Base-by-base conservation (phyloP, 2,113 vertebrate genomes). In the Dromaius novaehollandiae region DNA sequence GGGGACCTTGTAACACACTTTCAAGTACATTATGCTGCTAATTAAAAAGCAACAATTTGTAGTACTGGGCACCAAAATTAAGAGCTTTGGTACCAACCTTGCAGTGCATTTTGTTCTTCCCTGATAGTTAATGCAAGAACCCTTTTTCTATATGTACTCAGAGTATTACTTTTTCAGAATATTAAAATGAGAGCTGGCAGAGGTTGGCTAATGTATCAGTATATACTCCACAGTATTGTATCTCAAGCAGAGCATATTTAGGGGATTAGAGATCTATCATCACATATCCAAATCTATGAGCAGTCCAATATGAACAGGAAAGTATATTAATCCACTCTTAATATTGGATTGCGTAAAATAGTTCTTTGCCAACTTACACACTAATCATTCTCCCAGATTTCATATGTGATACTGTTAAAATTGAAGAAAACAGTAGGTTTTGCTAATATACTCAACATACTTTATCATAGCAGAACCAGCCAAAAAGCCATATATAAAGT, bases 31-130 rank as follows among this genome's bases (percentile, higher is more conserved):
- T 0, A 60, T 32, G 3, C 32, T 46, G 26, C n/a, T 82, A 46
- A 48, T 80, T 28, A 56, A 89, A 86, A 79, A 79, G 11, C 40
- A 68, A 21, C 2, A 14, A 12, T 46, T 77, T 61, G 38, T 38
- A 38, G 16, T 64, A 19, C 10, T 40, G 2, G 7, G 12, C 88
- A 74, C 10, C n/a, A 73, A 68, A 86, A 82, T 30, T n/a, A 93
- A 73, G 66, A 80, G 18, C 55, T 55, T 13, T 0, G 0, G 3
- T 65, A 87, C 20, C 50, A 76, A 7, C 32, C 61, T 36, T 38
- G 44, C 58, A 82, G 24, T 12, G 11, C 18, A 36, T 80, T 77
- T 78, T 89, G 30, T 13, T 79, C 32, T 69, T 91, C 11, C 13
- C 40, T 82, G 6, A 42, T 76, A 44, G 32, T n/a, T 91, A 64